Evolutionary conservation across 2,797 vertebrate species (phyloP).

Genomic region (Brotogeris chrysoptera): DNA sequence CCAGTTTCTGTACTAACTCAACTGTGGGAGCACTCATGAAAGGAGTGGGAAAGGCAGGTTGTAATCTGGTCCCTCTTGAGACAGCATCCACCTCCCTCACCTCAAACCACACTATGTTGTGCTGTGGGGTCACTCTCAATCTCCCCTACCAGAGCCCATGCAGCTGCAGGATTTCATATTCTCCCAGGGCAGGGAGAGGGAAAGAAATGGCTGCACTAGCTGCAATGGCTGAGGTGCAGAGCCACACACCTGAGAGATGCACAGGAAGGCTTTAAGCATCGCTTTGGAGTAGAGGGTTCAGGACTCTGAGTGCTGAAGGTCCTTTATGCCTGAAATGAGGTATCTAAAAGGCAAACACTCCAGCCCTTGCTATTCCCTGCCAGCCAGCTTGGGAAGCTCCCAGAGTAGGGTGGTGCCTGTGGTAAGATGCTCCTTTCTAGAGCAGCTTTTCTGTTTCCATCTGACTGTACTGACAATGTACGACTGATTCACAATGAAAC

Average conservation of each 20-base stretch:
- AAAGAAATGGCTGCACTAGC: background rate
- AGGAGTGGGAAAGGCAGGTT: background rate
- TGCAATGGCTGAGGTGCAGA: background rate
- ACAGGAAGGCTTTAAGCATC: background rate
- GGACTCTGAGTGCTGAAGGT: background rate
- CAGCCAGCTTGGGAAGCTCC: background rate
- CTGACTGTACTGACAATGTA: background rate
- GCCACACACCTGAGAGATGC: background rate
- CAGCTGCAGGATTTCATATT: background rate
- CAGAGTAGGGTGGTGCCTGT: background rate
- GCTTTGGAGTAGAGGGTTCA: background rate
- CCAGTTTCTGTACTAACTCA: background rate
- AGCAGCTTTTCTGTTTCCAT: background rate
- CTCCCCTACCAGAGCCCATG: background rate
- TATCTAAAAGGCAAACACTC: background rate
- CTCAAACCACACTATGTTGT: background rate
- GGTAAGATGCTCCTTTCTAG: background rate
- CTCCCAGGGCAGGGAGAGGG: background rate
- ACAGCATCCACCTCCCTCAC: background rate
- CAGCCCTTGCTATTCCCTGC: background rate
- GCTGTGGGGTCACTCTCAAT: background rate
- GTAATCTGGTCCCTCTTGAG: background rate
- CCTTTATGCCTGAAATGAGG: background rate
- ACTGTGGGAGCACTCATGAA: background rate
- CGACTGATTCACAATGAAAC: background rate